These are phyloP conservation scores for Patella pellucida DNA, from an alignment of 2,888 invertebrate genomes.

Conservation along the genomic window DNA sequence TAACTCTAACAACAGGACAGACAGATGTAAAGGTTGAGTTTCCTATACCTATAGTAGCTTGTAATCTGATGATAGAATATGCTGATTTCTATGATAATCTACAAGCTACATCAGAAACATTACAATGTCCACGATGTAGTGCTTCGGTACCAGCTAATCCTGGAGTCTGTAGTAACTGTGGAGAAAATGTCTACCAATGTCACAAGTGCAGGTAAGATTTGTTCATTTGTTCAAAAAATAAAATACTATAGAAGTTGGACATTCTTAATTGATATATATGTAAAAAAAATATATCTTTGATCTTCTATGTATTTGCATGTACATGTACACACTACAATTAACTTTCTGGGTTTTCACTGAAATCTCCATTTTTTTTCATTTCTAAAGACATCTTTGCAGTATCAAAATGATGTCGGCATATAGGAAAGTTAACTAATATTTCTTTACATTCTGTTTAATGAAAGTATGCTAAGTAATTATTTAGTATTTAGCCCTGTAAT, in stretches of 20 bases:
- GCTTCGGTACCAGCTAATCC: constrained; percentile 97
- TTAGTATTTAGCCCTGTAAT: too few species aligned
- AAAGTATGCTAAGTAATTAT: too few species aligned
- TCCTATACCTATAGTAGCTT: constrained; percentile 95
- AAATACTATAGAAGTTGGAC: background rate
- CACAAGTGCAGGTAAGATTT: constrained; percentile 88
- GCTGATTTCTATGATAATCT: constrained; percentile 95
- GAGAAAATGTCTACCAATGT: constrained; percentile 99
- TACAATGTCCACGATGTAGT: constrained; percentile 96
- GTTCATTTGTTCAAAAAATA: background rate
- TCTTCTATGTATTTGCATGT: background rate
- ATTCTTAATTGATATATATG: background rate
- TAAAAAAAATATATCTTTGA: background rate
- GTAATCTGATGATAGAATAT: constrained; percentile 98
- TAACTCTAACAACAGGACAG: constrained; percentile 89
- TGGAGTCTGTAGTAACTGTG: constrained; percentile 96
- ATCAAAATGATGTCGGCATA: too few species aligned
- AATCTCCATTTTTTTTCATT: too few species aligned
- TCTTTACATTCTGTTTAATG: too few species aligned
- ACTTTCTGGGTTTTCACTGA: background rate
- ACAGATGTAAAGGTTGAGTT: constrained; percentile 97
- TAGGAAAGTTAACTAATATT: too few species aligned
- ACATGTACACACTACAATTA: background rate
- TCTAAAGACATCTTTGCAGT: too few species aligned
- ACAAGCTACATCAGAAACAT: constrained; percentile 87